Evolutionary conservation across 2,113 vertebrate species (phyloP).

Genomic region (Oreotragus oreotragus): DNA sequence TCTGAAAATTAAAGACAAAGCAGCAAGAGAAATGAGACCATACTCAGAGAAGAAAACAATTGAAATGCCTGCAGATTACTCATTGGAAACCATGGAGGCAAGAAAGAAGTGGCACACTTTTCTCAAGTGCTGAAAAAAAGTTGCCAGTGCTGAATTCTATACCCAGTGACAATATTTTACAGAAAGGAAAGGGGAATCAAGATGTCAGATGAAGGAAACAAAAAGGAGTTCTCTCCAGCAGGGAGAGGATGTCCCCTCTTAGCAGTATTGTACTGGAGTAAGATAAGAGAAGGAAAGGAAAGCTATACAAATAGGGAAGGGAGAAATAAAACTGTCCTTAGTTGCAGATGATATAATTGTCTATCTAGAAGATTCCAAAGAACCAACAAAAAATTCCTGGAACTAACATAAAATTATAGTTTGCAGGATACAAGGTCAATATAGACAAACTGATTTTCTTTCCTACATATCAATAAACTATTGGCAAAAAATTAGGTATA

Average conservation of each 20-base stretch:
- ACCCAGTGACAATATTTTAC: not conserved
- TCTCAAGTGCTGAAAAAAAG: not conserved
- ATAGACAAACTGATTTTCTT: not conserved
- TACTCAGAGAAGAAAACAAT: not conserved
- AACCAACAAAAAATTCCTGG: not conserved
- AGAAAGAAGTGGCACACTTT: not conserved
- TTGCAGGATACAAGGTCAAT: not conserved
- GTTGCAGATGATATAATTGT: not conserved
- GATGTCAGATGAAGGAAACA: not conserved
- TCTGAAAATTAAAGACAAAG: not conserved
- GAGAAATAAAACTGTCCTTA: not conserved
- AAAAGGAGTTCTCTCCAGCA: not conserved
- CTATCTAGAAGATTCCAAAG: not conserved
- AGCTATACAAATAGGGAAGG: not conserved
- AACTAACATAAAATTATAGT: not conserved
- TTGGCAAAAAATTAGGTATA: not conserved
- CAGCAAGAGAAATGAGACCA: not conserved
- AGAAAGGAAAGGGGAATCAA: not conserved
- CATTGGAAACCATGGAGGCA: not conserved
- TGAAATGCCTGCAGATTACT: not conserved
- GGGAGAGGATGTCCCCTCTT: not conserved
- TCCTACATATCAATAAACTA: not conserved
- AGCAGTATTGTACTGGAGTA: not conserved
- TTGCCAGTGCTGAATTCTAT: not conserved
- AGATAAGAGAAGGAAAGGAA: not conserved